Base-by-base conservation (phyloP, 2,888 invertebrate species). In the Drosophila siamana region DNA sequence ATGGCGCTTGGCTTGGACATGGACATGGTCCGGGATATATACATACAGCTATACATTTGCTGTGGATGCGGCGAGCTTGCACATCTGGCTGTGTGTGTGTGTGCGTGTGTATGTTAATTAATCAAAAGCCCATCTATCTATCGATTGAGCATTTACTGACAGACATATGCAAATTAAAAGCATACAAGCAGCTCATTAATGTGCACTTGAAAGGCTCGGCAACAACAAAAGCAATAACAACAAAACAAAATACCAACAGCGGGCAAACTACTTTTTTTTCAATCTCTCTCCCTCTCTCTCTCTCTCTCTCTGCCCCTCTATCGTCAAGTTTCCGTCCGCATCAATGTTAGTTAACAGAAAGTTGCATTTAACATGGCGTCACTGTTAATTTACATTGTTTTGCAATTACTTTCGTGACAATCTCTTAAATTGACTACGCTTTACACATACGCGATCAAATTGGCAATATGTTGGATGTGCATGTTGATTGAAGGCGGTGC, bases 131-230 rank as follows among this genome's bases (percentile, higher is more conserved):
- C 76, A 82, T 82, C 84, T 77, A 85, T 85, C 80, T 75, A 83
- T 83, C 81, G 83, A 81, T 82, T 86, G 83, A 67, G 69, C 74
- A 80, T 82, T 84, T 83, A 86, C 85, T 78, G 78, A 68, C 74
- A 71, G 71, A 74, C 71, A 85, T 86, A 83, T 82, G 80, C 79
- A 86, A 84, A 84, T 86, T 76, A 86, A 86, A 76, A 76, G 83
- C 80, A 77, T 81, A 84, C 84, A 83, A 83, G 81, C 81, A 81
- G 78, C 84, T 83, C 83, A 83, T 83, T 84, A 83, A 84, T 80
- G 75, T 51, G 63, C 76, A 55, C 80, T 79, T 71, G 57, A 79
- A 79, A 71, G 69, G 47, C 62, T 48, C 75, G 43, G 15, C 65
- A 74, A 66, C 60, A 64, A 51, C 48, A 62, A 47, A 1, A 33